Evolutionary conservation across 2,888 invertebrate species (phyloP).

Genomic region (Diachrysia chrysitis): DNA sequence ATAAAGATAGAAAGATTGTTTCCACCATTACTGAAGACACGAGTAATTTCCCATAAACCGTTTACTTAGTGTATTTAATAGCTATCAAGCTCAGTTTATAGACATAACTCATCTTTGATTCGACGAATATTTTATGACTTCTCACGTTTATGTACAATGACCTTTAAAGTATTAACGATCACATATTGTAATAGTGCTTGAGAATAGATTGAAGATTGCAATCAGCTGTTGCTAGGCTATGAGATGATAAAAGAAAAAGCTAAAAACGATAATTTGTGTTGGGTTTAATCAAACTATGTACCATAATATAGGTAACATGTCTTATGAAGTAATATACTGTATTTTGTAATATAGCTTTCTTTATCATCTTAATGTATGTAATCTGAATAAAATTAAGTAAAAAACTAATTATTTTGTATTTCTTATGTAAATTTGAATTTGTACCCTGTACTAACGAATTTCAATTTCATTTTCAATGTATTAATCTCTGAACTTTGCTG

Average conservation of each 20-base stretch:
- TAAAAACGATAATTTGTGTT: not conserved
- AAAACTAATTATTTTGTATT: too few relatives aligned
- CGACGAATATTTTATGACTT: not conserved
- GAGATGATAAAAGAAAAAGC: not conserved
- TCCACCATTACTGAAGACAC: not conserved
- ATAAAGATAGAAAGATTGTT: too few relatives aligned
- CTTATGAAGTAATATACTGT: too few relatives aligned
- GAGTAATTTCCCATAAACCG: not conserved
- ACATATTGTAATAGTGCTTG: not conserved
- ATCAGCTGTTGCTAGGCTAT: not conserved
- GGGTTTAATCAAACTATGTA: too few relatives aligned
- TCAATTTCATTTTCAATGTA: too few relatives aligned
- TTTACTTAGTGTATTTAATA: conserved; percentile 3
- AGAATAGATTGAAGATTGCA: not conserved
- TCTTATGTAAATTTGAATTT: too few relatives aligned
- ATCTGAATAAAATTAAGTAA: too few relatives aligned
- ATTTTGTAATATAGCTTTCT: too few relatives aligned
- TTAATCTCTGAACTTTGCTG: too few relatives aligned
- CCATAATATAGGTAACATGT: too few relatives aligned
- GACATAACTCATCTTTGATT: not conserved
- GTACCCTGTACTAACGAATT: too few relatives aligned
- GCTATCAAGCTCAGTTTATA: not conserved
- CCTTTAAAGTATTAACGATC: not conserved
- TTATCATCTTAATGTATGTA: too few relatives aligned
- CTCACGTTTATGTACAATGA: not conserved